Percentiles rank a stretch among this genome's conserved stretches.
These are phyloP conservation scores for Tinamus guttatus DNA, from an alignment of 2,113 vertebrate genomes.

Conservation along the genomic window DNA sequence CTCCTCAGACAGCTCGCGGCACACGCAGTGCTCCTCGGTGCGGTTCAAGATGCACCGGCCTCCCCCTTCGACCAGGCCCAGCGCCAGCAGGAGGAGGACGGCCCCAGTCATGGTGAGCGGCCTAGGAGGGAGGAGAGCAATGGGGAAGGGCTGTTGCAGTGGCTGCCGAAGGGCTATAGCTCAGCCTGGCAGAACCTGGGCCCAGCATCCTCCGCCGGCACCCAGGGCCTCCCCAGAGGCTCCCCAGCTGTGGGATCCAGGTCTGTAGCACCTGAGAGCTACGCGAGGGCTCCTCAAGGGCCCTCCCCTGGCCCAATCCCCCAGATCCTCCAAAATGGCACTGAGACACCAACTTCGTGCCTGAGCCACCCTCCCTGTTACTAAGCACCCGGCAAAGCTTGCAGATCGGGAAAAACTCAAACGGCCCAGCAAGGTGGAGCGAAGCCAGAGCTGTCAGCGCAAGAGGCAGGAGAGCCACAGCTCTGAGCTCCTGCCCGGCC, in stretches of 20 bases:
- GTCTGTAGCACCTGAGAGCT: too few species aligned
- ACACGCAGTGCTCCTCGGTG: slow-evolving; percentile 58
- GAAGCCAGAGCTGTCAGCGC: fast-evolving
- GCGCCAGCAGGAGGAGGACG: slow-evolving; percentile 18
- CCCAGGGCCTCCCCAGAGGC: too few species aligned
- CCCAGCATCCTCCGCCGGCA: too few species aligned
- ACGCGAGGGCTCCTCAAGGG: too few species aligned
- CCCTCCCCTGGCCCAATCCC: too few species aligned
- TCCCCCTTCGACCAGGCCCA: slow-evolving; percentile 4
- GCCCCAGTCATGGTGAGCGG: neutral
- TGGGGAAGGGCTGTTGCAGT: fast-evolving
- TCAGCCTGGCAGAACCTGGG: too few species aligned
- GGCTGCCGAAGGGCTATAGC: too few species aligned
- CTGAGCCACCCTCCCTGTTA: fast-evolving
- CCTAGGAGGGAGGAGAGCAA: neutral
- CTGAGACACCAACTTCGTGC: neutral
- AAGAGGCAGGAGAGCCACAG: neutral
- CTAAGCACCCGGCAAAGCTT: fast-evolving
- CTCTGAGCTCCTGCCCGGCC: neutral
- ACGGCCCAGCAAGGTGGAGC: fast-evolving
- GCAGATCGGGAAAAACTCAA: fast-evolving
- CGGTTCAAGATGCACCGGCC: slow-evolving; percentile 45
- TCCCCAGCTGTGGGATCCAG: too few species aligned
- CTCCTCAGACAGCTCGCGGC: slow-evolving; percentile 62
- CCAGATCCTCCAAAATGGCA: too few species aligned